These are phyloP conservation scores for Dusona sp. DNA, from an alignment of 2,888 invertebrate genomes.

Conservation along the genomic window DNA sequence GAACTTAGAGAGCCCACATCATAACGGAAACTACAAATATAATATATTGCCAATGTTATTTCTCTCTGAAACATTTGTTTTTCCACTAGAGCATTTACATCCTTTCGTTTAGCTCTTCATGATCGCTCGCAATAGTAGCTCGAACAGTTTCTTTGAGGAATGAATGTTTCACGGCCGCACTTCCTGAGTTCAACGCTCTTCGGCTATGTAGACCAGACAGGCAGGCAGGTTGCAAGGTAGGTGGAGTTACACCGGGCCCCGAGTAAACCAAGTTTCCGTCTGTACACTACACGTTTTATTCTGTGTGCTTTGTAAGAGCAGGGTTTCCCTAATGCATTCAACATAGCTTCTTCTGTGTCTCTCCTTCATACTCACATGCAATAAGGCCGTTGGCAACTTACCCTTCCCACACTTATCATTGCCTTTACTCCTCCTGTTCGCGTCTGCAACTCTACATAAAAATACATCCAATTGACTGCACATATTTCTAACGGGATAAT, in stretches of 20 bases:
- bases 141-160: slow-evolving; percentile 81
- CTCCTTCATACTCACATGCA: slow-evolving; percentile 81
- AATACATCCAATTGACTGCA: slow-evolving; percentile 28
- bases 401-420: slow-evolving; percentile 85
- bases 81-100: not conserved
- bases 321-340: slow-evolving; percentile 79
- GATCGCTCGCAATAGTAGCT: slow-evolving; percentile 59
- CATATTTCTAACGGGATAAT: slow-evolving; percentile 14
- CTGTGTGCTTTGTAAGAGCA: slow-evolving; percentile 78
- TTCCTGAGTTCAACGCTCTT: slow-evolving; percentile 83
- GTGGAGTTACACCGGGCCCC: slow-evolving; percentile 71
- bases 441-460: slow-evolving; percentile 58
- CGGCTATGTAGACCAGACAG: slow-evolving; percentile 77
- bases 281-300: slow-evolving; percentile 67
- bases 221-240: slow-evolving; percentile 70
- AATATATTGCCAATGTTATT: not conserved
- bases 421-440: slow-evolving; percentile 72
- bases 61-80: not conserved
- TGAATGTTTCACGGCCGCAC: slow-evolving; percentile 82
- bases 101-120: slow-evolving; percentile 33
- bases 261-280: slow-evolving; percentile 74
- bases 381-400: slow-evolving; percentile 83
- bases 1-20: slow-evolving; percentile 13
- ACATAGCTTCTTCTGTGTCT: slow-evolving; percentile 61
- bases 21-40: slow-evolving; percentile 11